Base-by-base conservation (phyloP, 2,797 vertebrate genomes). In the Lagocephalus sceleratus region DNA sequence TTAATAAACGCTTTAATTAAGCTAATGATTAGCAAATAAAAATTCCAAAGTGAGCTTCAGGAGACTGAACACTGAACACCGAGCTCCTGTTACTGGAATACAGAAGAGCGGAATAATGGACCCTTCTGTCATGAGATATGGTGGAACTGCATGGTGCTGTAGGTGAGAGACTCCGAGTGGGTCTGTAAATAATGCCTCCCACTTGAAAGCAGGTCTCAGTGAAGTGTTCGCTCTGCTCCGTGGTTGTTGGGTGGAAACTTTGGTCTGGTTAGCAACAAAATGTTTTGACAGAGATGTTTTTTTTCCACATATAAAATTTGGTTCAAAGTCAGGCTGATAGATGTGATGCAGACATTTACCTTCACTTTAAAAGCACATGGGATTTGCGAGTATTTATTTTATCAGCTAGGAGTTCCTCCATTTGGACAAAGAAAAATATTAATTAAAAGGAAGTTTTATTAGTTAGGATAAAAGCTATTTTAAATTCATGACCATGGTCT, bases 91-190 rank as follows among this genome's bases (percentile, higher is more conserved):
- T 55, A n/a, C 62, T 60, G 73, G 82, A 83, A 84, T 76, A 85
- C 77, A 68, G 73, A 79, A 71, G 68, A 82, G 78, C 44, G 19
- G 45, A 69, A 78, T 82, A 84, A 84, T 82, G 78, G 74, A 83
- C 78, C 77, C 78, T 84, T 79, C 76, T 82, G 82, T 83, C 79
- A 86, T 67, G 71, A 83, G 77, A 82, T 78, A 79, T 59, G 45
- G 45, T 82, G 83, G 81, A 86, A 82, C 79, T 86, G 81, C 78
- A 83, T 84, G 82, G 84, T 84, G 81, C 76, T 79, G 71, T 71
- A 81, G 80, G 80, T 85, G 83, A 84, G 79, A 70, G 69, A 69
- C 79, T 82, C 81, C 72, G 62, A 73, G 78, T 81, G 69, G 79
- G 80, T 77, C 82, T 78, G 77, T 83, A 85, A 88, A 83, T 82